Base-by-base conservation (phyloP, 35 echinoderm and acorn worm species). In the Chiridota heheva region DNA sequence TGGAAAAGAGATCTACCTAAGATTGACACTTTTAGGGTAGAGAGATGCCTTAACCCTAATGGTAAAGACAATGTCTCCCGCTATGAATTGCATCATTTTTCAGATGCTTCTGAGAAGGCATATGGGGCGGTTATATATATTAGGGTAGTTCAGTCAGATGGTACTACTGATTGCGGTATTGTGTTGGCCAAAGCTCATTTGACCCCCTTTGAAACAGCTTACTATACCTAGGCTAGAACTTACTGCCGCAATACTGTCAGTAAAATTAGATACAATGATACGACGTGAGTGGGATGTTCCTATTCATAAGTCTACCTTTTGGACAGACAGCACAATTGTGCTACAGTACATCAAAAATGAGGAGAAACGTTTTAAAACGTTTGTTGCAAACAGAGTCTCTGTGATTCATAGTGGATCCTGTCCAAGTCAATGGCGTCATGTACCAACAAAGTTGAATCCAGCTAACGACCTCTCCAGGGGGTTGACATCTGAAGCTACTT, bases 291-390 rank as follows among this genome's bases (percentile, higher is more conserved):
- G 79, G 1, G 24, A 36, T 18, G 24, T 70, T 13, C 61, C 26
- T 16, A 40, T 81, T 8, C 17, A 70, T 1, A 41, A 51, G 8
- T 70, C 81, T 4, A 24, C 42, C 0, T 90, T 78, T 67, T 90
- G 81, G 88, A 90, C 81, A 26, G 90, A 92, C 46, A 92, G 90
- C 45, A 80, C 67, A 30, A 81, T 73, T 43, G 84, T 92, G 12
- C 71, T 90, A 2, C 39, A 63, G 36, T 90, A 90, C 37, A 85
- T 90, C 0, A 40, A 44, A 32, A 85, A 63, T 57, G 42, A 67
- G 13, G 40, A 44, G 10, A 75, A 58, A 38, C 7, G 81, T 4
- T 90, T 90, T 26, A 58, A 79, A 5, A 90, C 81, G 16, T 90
- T 90, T 80, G 81, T 85, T 18, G 88, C 81, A 1, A 90, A 90